phyloP scores from a whole-genome alignment of 2,888 invertebrate genomes.

The Invenusta paracnida region DNA sequence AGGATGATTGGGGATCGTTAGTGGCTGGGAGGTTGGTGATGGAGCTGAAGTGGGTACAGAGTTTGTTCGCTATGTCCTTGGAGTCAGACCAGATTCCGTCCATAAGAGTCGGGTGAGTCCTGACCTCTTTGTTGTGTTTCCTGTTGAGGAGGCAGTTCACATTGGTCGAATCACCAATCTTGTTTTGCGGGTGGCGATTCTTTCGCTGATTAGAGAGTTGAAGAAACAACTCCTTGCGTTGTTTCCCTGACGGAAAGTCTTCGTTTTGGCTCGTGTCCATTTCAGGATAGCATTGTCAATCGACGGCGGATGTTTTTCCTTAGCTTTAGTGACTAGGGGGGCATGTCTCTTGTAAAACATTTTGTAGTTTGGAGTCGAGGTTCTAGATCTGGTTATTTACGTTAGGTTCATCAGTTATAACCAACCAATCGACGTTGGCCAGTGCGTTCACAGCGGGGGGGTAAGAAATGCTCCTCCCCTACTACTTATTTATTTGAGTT shows the following conservation, averaged over 20 bases:
- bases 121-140: neutral
- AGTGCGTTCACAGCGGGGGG: too few relatives aligned
- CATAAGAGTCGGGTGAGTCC: neutral
- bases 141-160: neutral
- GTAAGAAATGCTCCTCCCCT: too few relatives aligned
- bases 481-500: too few relatives aligned
- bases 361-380: neutral
- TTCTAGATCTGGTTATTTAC: neutral
- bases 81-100: neutral
- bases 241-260: neutral
- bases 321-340: too few relatives aligned
- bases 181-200: neutral
- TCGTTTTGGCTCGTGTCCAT: neutral
- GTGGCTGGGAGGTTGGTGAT: neutral
- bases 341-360: neutral
- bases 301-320: too few relatives aligned
- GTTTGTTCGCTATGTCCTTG: neutral
- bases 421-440: neutral
- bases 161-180: neutral
- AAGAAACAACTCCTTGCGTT: neutral
- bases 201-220: neutral
- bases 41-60: neutral
- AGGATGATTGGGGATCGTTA: neutral
- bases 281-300: too few relatives aligned
- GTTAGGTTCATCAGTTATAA: neutral